Base-by-base conservation (phyloP, 2,888 invertebrate genomes). In the Lasioglossum calceatum region DNA sequence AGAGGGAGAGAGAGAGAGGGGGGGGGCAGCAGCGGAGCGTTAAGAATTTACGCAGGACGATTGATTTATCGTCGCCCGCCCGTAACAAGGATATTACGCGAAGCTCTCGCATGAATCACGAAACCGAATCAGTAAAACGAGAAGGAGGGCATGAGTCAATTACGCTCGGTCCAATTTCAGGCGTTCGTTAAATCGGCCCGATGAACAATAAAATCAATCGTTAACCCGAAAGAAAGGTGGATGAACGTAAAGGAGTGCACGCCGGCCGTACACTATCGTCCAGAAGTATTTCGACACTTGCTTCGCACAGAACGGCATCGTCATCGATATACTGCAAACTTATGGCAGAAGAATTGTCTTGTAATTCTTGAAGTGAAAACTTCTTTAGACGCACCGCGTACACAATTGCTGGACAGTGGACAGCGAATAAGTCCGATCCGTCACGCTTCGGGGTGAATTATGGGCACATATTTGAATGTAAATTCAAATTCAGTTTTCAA, bases 121-220 rank as follows among this genome's bases (percentile, higher is more conserved):
- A 14, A 14, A 71, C 42, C 71, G 71, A 71, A 71, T 42, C 71
- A 71, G n/a, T 42, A 42, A 71, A 71, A 71, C 71, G 39, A 42
- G 42, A 71, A 42, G 71, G 39, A n/a, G 71, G 71, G 71, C 71
- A 71, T n/a, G 71, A 71, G 71, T 71, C 42, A 71, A 71, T 71
- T 71, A 71, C 71, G 42, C 42, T 71, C 71, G 71, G 71, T 71
- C 42, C 39, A 71, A 71, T 71, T 71, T 71, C 39, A 42, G 39
- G 14, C 71, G 71, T 71, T 71, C 71, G 71, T 71, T 71, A 42
- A 71, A 71, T 71, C 71, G 71, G 71, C 42, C n/a, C 71, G 71
- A 42, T 71, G 42, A 71, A 71, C 71, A 71, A 71, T 71, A 71
- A 71, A 71, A 71, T 71, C 71, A 71, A 71, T 71, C 71, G 71